Conservation (phyloP, 2,888 invertebrate genomes). For the Mythimna ferrago region DNA sequence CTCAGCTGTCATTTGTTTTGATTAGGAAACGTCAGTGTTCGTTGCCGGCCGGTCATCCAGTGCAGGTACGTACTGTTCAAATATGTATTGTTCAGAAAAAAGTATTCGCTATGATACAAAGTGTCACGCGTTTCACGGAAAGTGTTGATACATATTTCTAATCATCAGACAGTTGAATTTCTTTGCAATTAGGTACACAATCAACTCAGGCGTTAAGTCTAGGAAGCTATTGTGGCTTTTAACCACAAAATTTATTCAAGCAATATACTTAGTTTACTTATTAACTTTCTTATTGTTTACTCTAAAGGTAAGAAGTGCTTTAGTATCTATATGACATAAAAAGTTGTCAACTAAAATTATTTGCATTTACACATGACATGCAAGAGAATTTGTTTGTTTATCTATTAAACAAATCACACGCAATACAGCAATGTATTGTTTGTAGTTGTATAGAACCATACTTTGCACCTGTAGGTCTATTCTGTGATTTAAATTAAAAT, state of each 20-base stretch:
- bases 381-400: slow-evolving; percentile 11
- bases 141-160: slow-evolving; percentile 22
- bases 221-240: slow-evolving; percentile 75
- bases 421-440: slow-evolving; percentile 21
- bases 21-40: slow-evolving; percentile 77
- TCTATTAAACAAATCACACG: slow-evolving; percentile 8
- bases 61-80: slow-evolving; percentile 82
- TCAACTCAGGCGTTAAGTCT: slow-evolving; percentile 60
- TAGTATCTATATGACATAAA: neutral
- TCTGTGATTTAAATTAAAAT: neutral
- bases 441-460: slow-evolving; percentile 8
- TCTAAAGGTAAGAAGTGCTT: slow-evolving; percentile 1
- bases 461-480: neutral
- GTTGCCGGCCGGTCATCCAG: slow-evolving; percentile 77
- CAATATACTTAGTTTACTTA: slow-evolving; percentile 15
- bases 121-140: slow-evolving; percentile 33
- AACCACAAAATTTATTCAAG: slow-evolving; percentile 71
- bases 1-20: slow-evolving; percentile 83
- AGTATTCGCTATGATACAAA: slow-evolving; percentile 23
- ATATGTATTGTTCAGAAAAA: slow-evolving; percentile 56
- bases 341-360: neutral
- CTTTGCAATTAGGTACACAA: slow-evolving; percentile 59
- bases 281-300: slow-evolving; percentile 36
- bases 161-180: slow-evolving; percentile 22
- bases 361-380: neutral